These are phyloP conservation scores for Patella pellucida DNA, from an alignment of 2,888 invertebrate genomes.

Conservation along the genomic window DNA sequence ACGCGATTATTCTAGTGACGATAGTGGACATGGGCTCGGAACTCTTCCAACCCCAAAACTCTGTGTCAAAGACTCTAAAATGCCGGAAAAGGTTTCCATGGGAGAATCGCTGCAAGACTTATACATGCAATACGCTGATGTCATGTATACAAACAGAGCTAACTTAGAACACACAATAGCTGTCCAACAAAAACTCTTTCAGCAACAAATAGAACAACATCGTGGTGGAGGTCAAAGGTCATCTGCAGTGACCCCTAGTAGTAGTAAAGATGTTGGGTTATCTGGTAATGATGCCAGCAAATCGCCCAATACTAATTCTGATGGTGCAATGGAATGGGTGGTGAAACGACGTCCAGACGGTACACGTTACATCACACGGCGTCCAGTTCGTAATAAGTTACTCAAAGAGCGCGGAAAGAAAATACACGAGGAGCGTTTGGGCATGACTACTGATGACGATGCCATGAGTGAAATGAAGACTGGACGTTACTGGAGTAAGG, in stretches of 20 bases:
- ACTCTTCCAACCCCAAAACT: constrained; percentile 24
- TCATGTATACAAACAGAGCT: constrained; percentile 81
- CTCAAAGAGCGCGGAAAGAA: constrained; percentile 79
- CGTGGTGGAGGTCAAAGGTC: constrained; percentile 25
- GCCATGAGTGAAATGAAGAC: constrained; percentile 82
- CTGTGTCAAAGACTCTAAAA: constrained; percentile 23
- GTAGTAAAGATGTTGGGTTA: constrained; percentile 28
- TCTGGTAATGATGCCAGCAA: constrained; percentile 30
- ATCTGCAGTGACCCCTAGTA: constrained; percentile 20
- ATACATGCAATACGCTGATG: constrained; percentile 73
- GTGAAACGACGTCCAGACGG: constrained; percentile 84
- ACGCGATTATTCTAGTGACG: constrained; percentile 59
- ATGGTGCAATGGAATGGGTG: constrained; percentile 77
- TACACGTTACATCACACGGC: constrained; percentile 81
- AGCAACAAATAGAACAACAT: constrained; percentile 64
- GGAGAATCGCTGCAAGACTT: constrained; percentile 65
- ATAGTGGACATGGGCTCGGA: constrained; percentile 38
- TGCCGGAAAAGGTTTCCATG: constrained; percentile 34
- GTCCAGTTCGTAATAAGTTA: constrained; percentile 79
- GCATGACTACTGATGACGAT: constrained; percentile 83
- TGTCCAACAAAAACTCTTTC: constrained; percentile 77
- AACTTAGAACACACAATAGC: constrained; percentile 80
- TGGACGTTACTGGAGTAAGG: constrained; percentile 83
- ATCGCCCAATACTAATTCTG: constrained; percentile 41
- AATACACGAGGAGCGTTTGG: constrained; percentile 79